These are phyloP conservation scores for Sinocyclocheilus grahami DNA, from an alignment of 2,113 vertebrate species.

Conservation along the genomic window DNA sequence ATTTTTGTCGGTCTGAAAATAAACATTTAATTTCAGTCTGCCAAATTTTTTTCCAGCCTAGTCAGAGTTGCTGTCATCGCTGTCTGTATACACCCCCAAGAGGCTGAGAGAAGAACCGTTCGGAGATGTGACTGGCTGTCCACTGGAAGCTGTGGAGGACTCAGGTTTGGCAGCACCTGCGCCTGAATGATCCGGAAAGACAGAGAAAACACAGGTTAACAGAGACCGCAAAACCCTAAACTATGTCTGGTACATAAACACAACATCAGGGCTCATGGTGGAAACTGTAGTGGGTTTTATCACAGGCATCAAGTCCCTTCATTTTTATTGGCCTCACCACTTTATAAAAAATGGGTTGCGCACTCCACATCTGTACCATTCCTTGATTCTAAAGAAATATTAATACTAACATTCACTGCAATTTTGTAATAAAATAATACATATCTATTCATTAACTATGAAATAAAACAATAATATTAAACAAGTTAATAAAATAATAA, in stretches of 20 bases:
- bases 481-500: too few species aligned
- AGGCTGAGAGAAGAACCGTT: conserved; percentile 77
- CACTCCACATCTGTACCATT: not conserved
- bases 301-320: too few species aligned
- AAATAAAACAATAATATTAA: too few species aligned
- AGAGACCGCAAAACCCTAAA: not conserved
- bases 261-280: not conserved
- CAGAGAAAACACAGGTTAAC: not conserved
- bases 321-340: too few species aligned
- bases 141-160: not conserved
- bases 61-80: conserved; percentile 70
- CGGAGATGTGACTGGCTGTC: conserved; percentile 36
- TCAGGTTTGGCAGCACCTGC: conserved; percentile 9
- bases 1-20: not conserved
- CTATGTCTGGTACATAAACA: not conserved
- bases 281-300: not conserved
- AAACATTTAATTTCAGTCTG: not conserved
- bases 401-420: too few species aligned
- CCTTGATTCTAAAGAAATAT: not conserved
- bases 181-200: not conserved
- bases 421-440: too few species aligned
- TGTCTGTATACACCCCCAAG: conserved; percentile 79
- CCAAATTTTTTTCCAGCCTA: not conserved
- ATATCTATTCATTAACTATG: too few species aligned
- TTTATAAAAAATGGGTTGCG: not conserved